These are phyloP conservation scores for Heliconius cydno DNA, from an alignment of 2,888 invertebrate genomes.

Conservation along the genomic window DNA sequence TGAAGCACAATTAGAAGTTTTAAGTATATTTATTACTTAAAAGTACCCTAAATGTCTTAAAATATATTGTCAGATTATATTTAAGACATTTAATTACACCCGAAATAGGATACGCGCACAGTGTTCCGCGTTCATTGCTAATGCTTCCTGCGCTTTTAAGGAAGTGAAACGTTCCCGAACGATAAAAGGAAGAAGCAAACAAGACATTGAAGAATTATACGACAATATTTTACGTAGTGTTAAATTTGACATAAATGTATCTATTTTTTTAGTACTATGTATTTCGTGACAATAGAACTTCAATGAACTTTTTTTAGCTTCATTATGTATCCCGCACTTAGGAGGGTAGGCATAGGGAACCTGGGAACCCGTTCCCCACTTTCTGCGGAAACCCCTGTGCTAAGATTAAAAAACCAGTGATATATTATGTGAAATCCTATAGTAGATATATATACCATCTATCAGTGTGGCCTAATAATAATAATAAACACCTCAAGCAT, in stretches of 20 bases:
- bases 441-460: neutral
- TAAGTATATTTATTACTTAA: no score
- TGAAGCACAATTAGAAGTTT: no score
- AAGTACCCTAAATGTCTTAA: neutral
- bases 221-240: neutral
- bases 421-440: no score
- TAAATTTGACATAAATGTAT: no score
- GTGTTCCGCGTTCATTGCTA: conserved; percentile 50
- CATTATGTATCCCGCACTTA: neutral
- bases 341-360: neutral
- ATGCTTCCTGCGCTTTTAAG: conserved; percentile 46
- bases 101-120: conserved; percentile 49
- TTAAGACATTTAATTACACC: conserved; percentile 47
- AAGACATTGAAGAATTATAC: neutral
- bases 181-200: conserved; percentile 44
- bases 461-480: neutral
- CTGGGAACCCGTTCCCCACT: neutral
- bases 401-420: neutral
- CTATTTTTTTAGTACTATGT: no score
- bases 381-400: neutral
- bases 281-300: no score
- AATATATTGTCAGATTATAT: neutral
- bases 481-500: neutral
- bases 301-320: no score
- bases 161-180: conserved; percentile 49